Conservation (phyloP, 2,113 vertebrate genomes). For the Ariopsis seemanni region DNA sequence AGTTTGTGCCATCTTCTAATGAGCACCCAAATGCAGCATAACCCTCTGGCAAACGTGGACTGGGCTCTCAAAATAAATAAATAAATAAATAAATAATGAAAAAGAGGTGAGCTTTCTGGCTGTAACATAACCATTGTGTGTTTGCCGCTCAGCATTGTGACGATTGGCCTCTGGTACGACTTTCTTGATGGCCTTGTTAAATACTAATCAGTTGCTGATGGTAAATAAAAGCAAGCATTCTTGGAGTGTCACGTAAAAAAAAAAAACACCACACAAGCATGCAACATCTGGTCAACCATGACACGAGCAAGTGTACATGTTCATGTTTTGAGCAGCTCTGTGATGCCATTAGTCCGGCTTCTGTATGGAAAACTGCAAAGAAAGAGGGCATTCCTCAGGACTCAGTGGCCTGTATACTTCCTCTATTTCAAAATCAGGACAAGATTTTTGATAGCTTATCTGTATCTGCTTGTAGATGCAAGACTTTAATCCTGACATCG, state of each 20-base stretch:
- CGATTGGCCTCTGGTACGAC: neutral
- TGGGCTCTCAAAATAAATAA: neutral
- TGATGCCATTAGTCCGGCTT: neutral
- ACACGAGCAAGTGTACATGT: neutral
- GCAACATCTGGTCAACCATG: too few relatives aligned
- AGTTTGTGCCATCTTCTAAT: neutral
- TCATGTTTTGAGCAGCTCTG: neutral
- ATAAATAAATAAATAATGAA: too few relatives aligned
- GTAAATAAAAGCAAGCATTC: neutral
- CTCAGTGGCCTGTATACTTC: neutral
- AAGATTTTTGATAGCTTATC: neutral
- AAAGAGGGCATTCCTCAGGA: neutral
- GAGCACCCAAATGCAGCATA: neutral
- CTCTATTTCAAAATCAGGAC: slow-evolving; percentile 1
- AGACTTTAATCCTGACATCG: neutral
- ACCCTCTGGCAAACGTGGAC: neutral
- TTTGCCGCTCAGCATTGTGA: neutral
- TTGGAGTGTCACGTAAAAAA: neutral
- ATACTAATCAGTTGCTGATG: neutral
- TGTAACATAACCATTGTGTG: neutral
- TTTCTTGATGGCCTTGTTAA: neutral
- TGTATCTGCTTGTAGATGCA: neutral
- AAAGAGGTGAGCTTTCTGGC: neutral
- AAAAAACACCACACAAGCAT: neutral
- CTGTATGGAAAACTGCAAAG: slow-evolving; percentile 7